A percentile compares a stretch with the other conserved stretches of the same genome.
Conservation (phyloP, 1,140 invertebrate genomes). For the Panagrolaimus sp. region DNA sequence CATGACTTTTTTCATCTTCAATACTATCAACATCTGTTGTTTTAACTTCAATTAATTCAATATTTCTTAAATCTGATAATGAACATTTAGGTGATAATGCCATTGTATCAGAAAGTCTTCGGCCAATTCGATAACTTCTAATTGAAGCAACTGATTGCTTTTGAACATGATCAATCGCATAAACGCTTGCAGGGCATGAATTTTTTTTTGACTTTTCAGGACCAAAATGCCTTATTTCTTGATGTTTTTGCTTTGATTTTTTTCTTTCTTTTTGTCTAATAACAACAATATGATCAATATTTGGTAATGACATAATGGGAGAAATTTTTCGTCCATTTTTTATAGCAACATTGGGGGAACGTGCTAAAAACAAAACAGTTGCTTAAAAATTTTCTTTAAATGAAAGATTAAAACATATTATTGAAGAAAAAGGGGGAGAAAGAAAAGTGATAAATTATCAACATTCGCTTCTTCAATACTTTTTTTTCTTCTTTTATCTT, state of each 20-base stretch:
- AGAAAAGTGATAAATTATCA: too few relatives aligned
- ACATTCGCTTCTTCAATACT: too few relatives aligned
- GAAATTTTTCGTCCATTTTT: constrained; percentile 26
- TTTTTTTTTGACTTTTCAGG: constrained; percentile 6
- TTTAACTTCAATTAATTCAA: too few relatives aligned
- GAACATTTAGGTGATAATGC: background rate
- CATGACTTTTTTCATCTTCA: background rate
- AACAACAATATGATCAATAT: constrained; percentile 12
- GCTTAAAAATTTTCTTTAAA: background rate
- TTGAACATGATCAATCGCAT: constrained; percentile 1
- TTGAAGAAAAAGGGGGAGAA: too few relatives aligned
- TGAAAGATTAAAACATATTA: background rate
- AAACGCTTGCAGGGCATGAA: constrained; percentile 11
- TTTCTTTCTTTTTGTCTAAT: constrained; percentile 4
- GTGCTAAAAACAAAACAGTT: background rate
- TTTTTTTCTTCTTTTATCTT: too few relatives aligned
- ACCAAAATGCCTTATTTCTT: too few relatives aligned
- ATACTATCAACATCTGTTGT: background rate
- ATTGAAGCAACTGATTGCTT: background rate
- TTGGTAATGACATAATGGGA: constrained; percentile 12
- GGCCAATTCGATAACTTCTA: background rate
- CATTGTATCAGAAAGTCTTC: constrained; percentile 1
- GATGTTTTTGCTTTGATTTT: constrained; percentile 5
- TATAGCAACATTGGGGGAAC: constrained; percentile 5
- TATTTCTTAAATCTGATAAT: constrained; percentile 2